Base-by-base conservation (phyloP, 2,113 vertebrate genomes). In the Equus quagga region DNA sequence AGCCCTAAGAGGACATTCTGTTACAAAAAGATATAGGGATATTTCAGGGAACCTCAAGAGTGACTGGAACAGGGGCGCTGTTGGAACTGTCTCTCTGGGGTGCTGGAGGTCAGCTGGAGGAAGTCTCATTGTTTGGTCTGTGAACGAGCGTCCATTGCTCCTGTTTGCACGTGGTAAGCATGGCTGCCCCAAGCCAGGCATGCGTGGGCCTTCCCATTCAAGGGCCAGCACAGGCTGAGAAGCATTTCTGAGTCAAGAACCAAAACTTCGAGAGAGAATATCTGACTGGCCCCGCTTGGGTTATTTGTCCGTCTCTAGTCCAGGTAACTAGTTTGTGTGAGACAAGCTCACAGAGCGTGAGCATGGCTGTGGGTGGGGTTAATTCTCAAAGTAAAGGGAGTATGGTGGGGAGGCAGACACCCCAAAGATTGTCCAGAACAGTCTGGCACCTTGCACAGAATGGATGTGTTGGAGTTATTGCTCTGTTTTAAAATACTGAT, bases 1-100 rank as follows among this genome's bases (percentile, higher is more conserved):
- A 89, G 73, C n/a, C 78, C n/a, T 78, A 31, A 46, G 36, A 93
- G 93, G 94, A 97, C 91, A 80, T 97, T 84, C 84, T 91, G 91
- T 97, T 95, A 94, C 64, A 6, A 64, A 82, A 79, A 80, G 84
- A 95, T 73, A 54, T 3, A 87, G n/a, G 41, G 51, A 11, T 49
- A 17, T 89, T 81, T 97, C 73, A 64, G 93, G 21, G 62, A 76
- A 80, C 67, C 36, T 83, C 24, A 1, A 69, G 62, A 51, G 51
- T 31, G 56, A 31, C 44, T 69, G 13, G 58, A 94, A 81, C 49
- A 86, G 69, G 75, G 51, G 76, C 36, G 80, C 75, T 70, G 87
- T 94, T n/a, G 54, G 49, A 56, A 62, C 33, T 1, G 13, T 64
- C 54, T 44, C 44, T 26, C n/a, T 2, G 89, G 58, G 56, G 28